phyloP scores from a whole-genome alignment of 2,113 vertebrate species.

The Melanocharis versteri region DNA sequence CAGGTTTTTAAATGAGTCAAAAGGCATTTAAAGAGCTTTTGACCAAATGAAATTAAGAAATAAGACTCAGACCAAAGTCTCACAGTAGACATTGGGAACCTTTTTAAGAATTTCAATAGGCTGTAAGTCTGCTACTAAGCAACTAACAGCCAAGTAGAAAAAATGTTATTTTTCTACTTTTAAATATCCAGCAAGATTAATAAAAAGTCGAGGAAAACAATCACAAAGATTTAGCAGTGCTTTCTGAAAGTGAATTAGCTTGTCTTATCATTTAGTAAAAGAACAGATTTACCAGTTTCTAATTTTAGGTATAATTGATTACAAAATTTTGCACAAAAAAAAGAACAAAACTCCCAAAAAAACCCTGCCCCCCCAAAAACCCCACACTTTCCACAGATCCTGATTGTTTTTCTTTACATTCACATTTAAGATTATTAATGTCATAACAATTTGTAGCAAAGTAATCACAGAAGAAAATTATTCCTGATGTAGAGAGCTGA shows the following conservation, averaged over 20 bases:
- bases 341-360: background rate
- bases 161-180: background rate
- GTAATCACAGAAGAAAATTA: background rate
- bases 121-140: background rate
- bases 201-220: background rate
- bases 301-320: background rate
- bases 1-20: background rate
- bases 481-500: background rate
- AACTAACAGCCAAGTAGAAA: background rate
- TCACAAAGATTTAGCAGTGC: background rate
- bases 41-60: background rate
- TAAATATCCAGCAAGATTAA: background rate
- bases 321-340: background rate
- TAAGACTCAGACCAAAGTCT: background rate
- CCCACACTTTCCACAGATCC: background rate
- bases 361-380: fast-evolving
- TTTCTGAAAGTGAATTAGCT: background rate
- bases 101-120: background rate
- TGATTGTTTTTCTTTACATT: background rate
- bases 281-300: background rate
- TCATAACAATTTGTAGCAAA: background rate
- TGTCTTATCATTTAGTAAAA: background rate
- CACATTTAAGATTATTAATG: background rate
- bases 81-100: background rate
- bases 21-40: background rate